phyloP scores from a whole-genome alignment of 2,888 invertebrate genomes.

The Noctua janthe region DNA sequence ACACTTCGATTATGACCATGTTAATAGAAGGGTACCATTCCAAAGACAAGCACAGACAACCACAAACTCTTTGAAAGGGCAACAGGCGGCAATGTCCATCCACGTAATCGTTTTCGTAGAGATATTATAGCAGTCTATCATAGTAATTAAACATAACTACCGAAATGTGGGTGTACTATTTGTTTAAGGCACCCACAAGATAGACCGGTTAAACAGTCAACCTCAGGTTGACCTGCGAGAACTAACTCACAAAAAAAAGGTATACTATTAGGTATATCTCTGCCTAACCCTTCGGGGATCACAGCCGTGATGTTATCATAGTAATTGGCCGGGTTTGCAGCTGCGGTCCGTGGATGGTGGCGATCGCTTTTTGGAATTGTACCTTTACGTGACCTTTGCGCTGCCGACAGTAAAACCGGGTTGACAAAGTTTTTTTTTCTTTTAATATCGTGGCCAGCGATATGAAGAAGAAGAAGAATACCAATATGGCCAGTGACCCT shows the following conservation, averaged over 20 bases:
- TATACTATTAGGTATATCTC: not conserved
- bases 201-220: too few species aligned
- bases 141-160: too few species aligned
- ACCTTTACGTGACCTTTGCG: not conserved
- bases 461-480: not conserved
- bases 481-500: not conserved
- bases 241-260: too few species aligned
- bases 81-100: not conserved
- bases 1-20: not conserved
- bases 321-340: not conserved
- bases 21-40: not conserved
- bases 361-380: not conserved
- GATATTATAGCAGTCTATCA: not conserved
- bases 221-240: too few species aligned
- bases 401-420: not conserved
- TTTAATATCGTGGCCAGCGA: not conserved
- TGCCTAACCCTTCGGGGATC: not conserved
- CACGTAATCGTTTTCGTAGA: not conserved
- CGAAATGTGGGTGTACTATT: not conserved
- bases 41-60: not conserved
- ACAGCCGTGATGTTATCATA: not conserved
- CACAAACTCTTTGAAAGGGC: not conserved
- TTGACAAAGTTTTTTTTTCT: not conserved
- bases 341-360: not conserved
- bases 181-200: too few species aligned